phyloP scores from a whole-genome alignment of 2,888 invertebrate genomes.

The Netelia fuscicornis region DNA sequence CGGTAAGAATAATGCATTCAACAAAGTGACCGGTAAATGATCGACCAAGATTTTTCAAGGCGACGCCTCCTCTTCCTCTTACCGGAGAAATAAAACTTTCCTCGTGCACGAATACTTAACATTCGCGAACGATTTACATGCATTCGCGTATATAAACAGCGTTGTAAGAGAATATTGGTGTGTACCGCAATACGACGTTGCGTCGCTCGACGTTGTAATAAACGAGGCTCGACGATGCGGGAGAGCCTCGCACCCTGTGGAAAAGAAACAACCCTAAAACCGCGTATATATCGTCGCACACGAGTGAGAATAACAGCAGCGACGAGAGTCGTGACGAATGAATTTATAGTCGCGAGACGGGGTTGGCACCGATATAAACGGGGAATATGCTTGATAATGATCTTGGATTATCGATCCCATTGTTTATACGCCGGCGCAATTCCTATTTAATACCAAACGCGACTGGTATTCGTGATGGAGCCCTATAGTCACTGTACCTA shows the following conservation, averaged over 20 bases:
- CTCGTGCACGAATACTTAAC: constrained; percentile 50
- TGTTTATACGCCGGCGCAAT: constrained; percentile 84
- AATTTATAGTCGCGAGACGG: constrained; percentile 79
- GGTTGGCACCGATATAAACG: constrained; percentile 81
- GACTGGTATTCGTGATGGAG: neutral
- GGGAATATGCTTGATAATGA: constrained; percentile 80
- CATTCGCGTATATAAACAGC: neutral
- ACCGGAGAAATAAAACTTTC: constrained; percentile 17
- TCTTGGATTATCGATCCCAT: constrained; percentile 84
- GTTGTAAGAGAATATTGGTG: neutral
- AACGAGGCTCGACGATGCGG: constrained; percentile 46
- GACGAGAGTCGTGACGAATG: constrained; percentile 71
- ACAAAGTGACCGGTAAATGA: constrained; percentile 42
- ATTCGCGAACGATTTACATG: constrained; percentile 61
- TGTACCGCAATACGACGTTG: constrained; percentile 10
- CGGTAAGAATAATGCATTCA: constrained; percentile 43
- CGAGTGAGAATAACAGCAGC: constrained; percentile 69
- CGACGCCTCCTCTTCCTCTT: constrained; percentile 35
- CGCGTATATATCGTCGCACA: constrained; percentile 21
- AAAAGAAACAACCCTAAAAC: constrained; percentile 13
- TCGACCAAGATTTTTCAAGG: constrained; percentile 60
- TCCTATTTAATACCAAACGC: constrained; percentile 55
- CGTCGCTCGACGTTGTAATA: constrained; percentile 36
- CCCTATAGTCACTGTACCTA: no score
- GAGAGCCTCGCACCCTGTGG: constrained; percentile 16